Evolutionary conservation across 2,113 vertebrate species (phyloP).

Genomic region (Pelvicachromis taeniatus): DNA sequence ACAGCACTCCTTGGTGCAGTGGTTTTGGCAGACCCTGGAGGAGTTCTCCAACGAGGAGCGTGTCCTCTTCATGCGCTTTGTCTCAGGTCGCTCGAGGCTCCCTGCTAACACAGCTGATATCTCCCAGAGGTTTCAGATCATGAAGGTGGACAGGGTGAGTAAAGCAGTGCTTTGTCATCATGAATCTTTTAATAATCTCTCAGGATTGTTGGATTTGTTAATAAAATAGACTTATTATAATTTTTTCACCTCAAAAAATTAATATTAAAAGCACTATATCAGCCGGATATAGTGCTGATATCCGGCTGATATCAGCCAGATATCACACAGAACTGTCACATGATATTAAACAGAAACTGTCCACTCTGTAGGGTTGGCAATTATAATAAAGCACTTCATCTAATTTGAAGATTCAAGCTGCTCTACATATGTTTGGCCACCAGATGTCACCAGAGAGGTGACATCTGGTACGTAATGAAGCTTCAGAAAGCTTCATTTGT

Average conservation of each 20-base stretch:
- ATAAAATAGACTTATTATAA: too few relatives aligned
- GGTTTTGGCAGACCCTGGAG: conserved; percentile 82
- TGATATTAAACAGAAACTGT: too few relatives aligned
- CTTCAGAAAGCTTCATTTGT: not conserved
- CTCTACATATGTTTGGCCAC: not conserved
- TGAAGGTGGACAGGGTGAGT: conserved; percentile 81
- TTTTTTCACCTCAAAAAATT: too few relatives aligned
- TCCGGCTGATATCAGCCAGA: too few relatives aligned
- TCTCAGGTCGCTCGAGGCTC: conserved; percentile 77
- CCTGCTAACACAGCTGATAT: conserved; percentile 82
- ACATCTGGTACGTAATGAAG: too few relatives aligned
- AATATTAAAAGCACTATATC: too few relatives aligned
- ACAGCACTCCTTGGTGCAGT: conserved; percentile 76
- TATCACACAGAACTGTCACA: too few relatives aligned
- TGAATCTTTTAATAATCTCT: too few relatives aligned
- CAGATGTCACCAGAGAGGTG: not conserved
- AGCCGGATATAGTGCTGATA: too few relatives aligned
- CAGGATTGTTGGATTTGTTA: too few relatives aligned
- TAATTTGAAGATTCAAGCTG: not conserved
- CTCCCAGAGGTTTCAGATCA: conserved; percentile 81
- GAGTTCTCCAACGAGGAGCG: conserved; percentile 83
- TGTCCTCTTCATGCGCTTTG: conserved; percentile 81
- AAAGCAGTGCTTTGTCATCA: not conserved
- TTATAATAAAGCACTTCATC: not conserved
- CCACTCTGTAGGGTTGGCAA: not conserved